Evolutionary conservation across 2,113 vertebrate species (phyloP).

Genomic region (Hystrix brachyura): DNA sequence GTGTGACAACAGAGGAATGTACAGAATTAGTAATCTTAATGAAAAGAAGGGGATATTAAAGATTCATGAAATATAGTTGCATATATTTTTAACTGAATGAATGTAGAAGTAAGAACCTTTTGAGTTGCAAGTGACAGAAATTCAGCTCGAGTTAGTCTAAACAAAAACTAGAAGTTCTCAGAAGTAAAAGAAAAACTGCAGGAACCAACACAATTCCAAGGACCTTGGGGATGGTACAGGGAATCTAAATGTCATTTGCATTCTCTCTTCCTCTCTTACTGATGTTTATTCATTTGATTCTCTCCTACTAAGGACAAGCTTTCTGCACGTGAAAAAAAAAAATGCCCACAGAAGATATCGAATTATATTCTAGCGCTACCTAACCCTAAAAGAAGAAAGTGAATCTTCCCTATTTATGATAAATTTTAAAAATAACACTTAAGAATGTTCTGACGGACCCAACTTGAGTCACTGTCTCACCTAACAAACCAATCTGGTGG

Average conservation of each 20-base stretch:
- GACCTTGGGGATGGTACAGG: not conserved
- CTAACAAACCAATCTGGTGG: not conserved
- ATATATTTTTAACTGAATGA: conserved; percentile 1
- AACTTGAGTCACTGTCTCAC: not conserved
- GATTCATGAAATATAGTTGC: not conserved
- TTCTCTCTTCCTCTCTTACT: not conserved
- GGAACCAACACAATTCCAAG: not conserved
- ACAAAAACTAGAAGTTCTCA: conserved; percentile 22
- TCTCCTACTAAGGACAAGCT: not conserved
- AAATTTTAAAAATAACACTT: not conserved
- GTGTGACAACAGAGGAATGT: not conserved
- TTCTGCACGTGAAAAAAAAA: not conserved
- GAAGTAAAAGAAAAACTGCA: not conserved
- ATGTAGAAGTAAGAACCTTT: not conserved
- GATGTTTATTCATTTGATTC: conserved; percentile 42
- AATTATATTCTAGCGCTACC: not conserved
- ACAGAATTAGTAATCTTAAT: not conserved
- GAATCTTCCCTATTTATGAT: not conserved
- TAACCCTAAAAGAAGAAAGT: not conserved
- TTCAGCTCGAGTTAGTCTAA: not conserved
- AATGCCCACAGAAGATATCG: not conserved
- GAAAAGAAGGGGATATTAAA: not conserved
- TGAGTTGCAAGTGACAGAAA: conserved; percentile 22
- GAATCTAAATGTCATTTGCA: not conserved
- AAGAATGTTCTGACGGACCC: not conserved